Percentiles rank a stretch among this genome's conserved stretches.
These are phyloP conservation scores for Himalopsyche kuldschensis DNA, from an alignment of 2,888 invertebrate species.

Conservation along the genomic window DNA sequence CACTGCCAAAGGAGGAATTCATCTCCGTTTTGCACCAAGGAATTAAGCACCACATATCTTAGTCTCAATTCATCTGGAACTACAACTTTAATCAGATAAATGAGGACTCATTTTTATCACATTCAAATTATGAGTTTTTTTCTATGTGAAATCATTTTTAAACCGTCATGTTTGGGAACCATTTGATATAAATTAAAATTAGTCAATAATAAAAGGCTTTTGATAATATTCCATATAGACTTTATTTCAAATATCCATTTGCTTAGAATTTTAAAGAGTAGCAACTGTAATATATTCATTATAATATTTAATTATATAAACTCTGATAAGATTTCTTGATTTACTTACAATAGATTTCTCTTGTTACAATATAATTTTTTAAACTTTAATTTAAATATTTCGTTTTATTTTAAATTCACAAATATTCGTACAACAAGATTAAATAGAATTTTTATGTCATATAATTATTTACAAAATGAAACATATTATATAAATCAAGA, in stretches of 20 bases:
- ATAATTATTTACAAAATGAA: not conserved
- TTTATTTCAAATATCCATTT: constrained; percentile 6
- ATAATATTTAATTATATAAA: constrained; percentile 1
- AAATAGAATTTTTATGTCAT: not conserved
- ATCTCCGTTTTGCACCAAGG: constrained; percentile 24
- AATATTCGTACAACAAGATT: not conserved
- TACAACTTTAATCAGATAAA: too few species aligned
- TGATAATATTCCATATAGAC: constrained; percentile 1
- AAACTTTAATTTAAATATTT: not conserved
- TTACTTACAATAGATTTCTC: not conserved
- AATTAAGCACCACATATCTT: not conserved
- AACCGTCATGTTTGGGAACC: too few species aligned
- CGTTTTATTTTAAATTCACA: not conserved
- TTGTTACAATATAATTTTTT: constrained; percentile 3
- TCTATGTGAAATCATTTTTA: too few species aligned
- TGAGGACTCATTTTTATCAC: too few species aligned
- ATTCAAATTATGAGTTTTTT: too few species aligned
- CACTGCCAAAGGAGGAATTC: constrained; percentile 34
- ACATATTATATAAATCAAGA: not conserved
- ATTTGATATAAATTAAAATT: not conserved
- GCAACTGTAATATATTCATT: constrained; percentile 18
- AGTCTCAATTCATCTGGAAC: too few species aligned
- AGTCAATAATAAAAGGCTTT: not conserved
- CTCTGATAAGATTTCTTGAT: constrained; percentile 4
- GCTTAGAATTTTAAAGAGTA: constrained; percentile 24